A percentile compares a stretch with the other conserved stretches of the same genome.
phyloP scores from a whole-genome alignment of 2,888 invertebrate species.

The Temnothorax unifasciatus region DNA sequence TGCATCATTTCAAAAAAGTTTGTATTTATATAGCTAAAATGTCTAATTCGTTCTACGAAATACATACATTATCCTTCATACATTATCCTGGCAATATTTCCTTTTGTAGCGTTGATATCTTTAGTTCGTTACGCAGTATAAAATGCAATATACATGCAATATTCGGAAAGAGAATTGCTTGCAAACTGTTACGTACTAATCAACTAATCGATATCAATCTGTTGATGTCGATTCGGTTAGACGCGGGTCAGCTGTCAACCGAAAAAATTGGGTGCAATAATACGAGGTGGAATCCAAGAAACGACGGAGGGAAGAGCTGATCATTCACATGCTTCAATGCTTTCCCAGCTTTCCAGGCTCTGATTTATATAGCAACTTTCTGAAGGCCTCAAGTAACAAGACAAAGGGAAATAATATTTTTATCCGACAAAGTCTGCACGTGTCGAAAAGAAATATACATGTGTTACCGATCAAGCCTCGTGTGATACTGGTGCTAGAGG shows the following conservation, averaged over 20 bases:
- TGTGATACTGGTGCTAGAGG: not conserved
- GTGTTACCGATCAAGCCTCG: not conserved
- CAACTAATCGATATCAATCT: conserved; percentile 52
- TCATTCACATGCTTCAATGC: conserved; percentile 39
- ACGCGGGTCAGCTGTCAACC: conserved; percentile 60
- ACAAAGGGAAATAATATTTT: conserved; percentile 22
- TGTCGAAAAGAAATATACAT: conserved; percentile 16
- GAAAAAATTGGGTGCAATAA: conserved; percentile 61
- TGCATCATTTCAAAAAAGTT: not conserved
- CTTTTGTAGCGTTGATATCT: not conserved
- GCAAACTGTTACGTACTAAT: not conserved
- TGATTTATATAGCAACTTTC: conserved; percentile 34
- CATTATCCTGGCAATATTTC: not conserved
- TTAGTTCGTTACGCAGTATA: not conserved
- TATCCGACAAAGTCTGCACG: conserved; percentile 6
- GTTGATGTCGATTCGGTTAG: conserved; percentile 14
- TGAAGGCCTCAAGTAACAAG: conserved; percentile 17
- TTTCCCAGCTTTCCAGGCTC: conserved; percentile 33
- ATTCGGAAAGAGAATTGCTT: not conserved
- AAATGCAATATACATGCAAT: not conserved
- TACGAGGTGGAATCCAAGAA: conserved; percentile 65
- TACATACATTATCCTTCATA: not conserved
- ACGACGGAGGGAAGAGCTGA: conserved; percentile 44
- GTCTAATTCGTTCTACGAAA: not conserved
- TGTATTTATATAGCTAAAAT: not conserved